Evolutionary conservation across 2,113 vertebrate species (phyloP).

Genomic region (Hippocampus comes): DNA sequence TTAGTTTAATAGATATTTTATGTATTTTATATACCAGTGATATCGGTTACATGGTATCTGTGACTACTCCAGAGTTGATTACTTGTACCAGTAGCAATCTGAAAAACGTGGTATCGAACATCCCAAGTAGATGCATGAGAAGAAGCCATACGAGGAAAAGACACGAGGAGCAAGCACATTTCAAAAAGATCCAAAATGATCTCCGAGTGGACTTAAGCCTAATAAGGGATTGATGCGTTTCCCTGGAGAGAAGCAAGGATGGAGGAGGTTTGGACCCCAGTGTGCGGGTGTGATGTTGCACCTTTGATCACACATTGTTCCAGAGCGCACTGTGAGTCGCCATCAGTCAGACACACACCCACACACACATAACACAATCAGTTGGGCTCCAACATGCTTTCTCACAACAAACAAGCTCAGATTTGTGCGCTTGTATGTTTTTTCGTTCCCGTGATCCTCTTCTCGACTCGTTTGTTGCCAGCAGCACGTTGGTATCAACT

Average conservation of each 20-base stretch:
- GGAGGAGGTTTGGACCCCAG: constrained; percentile 28
- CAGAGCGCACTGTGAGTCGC: constrained; percentile 14
- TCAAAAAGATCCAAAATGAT: neutral
- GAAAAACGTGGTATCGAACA: too few species aligned
- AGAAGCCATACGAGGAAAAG: neutral
- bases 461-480: constrained; percentile 46
- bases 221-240: constrained; percentile 12
- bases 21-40: too few species aligned
- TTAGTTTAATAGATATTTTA: too few species aligned
- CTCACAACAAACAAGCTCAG: neutral
- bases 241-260: constrained; percentile 20
- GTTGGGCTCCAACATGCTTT: constrained; percentile 2
- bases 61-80: too few species aligned
- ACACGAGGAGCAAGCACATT: neutral
- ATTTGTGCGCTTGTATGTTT: neutral
- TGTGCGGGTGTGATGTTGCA: constrained; percentile 38
- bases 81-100: too few species aligned
- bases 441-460: constrained; percentile 25
- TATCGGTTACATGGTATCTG: too few species aligned
- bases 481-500: constrained; percentile 52
- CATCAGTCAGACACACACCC: constrained; percentile 12
- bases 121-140: neutral
- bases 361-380: constrained; percentile 5
- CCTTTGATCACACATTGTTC: constrained; percentile 44
- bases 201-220: neutral